Conservation (phyloP, 2,113 vertebrate species). For the Odocoileus hemionus region DNA sequence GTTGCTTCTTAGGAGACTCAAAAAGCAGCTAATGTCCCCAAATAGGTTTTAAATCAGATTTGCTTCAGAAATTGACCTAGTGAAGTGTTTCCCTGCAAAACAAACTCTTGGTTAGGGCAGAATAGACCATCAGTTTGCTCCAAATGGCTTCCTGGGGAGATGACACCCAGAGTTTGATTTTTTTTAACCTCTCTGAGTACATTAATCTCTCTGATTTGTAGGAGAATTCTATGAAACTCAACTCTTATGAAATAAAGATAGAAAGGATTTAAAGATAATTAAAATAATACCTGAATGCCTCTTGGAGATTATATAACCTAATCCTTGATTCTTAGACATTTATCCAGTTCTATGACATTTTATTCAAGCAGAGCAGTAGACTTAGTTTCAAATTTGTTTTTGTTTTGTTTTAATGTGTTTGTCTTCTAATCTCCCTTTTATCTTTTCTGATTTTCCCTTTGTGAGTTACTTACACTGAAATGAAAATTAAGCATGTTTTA, state of each 20-base stretch:
- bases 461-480: neutral
- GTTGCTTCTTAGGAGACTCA: neutral
- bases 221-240: constrained; percentile 15
- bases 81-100: neutral
- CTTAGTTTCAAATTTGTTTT: neutral
- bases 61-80: neutral
- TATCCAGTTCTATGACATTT: neutral
- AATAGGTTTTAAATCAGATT: neutral
- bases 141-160: neutral
- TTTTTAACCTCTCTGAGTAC: neutral
- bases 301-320: constrained; percentile 9
- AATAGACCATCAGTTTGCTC: neutral
- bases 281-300: constrained; percentile 2
- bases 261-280: constrained; percentile 32
- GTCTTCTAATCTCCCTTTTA: neutral
- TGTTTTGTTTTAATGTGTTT: neutral
- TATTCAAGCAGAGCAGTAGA: neutral
- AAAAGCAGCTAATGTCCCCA: neutral
- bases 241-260: constrained; percentile 18
- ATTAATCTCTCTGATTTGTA: neutral
- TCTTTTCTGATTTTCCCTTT: neutral
- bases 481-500: neutral
- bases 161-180: neutral
- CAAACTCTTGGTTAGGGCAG: neutral
- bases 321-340: constrained; percentile 28